Evolutionary conservation across 2,113 vertebrate genomes (phyloP).

Genomic region (Cygnus buccinator): DNA sequence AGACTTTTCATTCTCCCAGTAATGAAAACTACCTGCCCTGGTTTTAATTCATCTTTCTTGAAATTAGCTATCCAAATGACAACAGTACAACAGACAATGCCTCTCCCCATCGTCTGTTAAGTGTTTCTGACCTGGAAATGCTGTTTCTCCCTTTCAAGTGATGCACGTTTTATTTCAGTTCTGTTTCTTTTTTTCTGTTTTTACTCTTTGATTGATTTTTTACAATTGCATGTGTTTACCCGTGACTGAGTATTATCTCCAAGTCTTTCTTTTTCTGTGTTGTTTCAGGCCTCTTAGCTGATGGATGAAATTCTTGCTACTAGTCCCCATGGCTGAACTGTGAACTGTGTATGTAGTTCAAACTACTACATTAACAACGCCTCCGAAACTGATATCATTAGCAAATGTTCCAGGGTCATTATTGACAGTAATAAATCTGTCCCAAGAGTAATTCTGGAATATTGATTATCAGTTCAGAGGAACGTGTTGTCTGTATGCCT

Average conservation of each 20-base stretch:
- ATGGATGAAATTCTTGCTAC: neutral
- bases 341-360: neutral
- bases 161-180: neutral
- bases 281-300: neutral
- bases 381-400: accelerated
- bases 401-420: neutral
- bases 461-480: neutral
- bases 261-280: neutral
- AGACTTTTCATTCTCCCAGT: neutral
- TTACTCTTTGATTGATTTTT: neutral
- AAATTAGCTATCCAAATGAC: accelerated
- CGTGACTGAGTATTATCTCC: neutral
- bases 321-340: neutral
- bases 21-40: neutral
- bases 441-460: neutral
- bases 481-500: neutral
- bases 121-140: neutral
- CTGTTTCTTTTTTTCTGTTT: neutral
- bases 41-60: neutral
- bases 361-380: neutral
- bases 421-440: neutral
- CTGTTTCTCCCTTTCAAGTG: neutral
- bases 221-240: accelerated
- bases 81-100: neutral
- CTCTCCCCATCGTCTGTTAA: neutral